Conservation (phyloP, 2,113 vertebrate genomes). For the Ariopsis seemanni region DNA sequence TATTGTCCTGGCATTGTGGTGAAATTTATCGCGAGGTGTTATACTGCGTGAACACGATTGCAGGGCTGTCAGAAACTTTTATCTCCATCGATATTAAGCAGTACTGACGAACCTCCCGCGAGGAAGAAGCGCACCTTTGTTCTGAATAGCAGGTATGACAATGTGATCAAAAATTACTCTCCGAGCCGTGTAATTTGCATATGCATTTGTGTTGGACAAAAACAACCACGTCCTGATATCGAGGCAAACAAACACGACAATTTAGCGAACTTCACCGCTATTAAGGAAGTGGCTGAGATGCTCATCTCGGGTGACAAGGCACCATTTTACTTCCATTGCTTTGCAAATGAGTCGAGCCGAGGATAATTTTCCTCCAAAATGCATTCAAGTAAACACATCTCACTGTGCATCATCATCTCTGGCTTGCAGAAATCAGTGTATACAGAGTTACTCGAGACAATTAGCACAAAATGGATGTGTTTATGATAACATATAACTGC, state of each 20-base stretch:
- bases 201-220: slow-evolving; percentile 24
- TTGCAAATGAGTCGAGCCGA: slow-evolving; percentile 44
- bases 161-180: slow-evolving; percentile 6
- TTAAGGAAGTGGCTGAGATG: slow-evolving; percentile 27
- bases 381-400: slow-evolving; percentile 9
- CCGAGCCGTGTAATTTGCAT: slow-evolving; percentile 37
- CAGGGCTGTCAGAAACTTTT: slow-evolving; percentile 30
- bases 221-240: slow-evolving; percentile 27
- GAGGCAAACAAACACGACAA: slow-evolving; percentile 40
- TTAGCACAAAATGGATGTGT: not conserved
- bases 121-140: not conserved
- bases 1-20: not conserved
- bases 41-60: not conserved
- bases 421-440: not conserved
- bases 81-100: slow-evolving; percentile 22
- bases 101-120: slow-evolving; percentile 8
- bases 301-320: slow-evolving; percentile 46
- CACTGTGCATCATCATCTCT: not conserved
- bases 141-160: slow-evolving; percentile 23
- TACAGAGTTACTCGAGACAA: not conserved
- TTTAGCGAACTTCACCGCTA: slow-evolving; percentile 33
- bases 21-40: not conserved
- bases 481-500: not conserved
- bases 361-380: slow-evolving; percentile 22
- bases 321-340: slow-evolving; percentile 39